Base-by-base conservation (phyloP, 2,888 invertebrate species). In the Cordilura impudica region DNA sequence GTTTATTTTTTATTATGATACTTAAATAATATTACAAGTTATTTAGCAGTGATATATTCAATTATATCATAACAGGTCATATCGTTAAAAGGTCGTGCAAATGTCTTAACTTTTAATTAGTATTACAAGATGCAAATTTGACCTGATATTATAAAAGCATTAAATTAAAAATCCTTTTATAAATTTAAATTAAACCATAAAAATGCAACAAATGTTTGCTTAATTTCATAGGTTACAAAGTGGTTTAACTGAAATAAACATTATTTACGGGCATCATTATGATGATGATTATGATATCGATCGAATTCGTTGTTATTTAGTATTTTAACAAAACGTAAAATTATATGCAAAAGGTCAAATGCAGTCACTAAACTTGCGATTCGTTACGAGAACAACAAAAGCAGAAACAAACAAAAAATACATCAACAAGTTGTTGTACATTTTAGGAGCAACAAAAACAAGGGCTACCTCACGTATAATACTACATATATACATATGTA, bases 351-450 rank as follows among this genome's bases (percentile, higher is more conserved):
- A n/a, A 81, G 81, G 81, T 77, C 81, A 81, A 51, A 73, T 70
- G 72, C 73, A 77, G 81, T 81, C 77, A 81, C 63, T 80, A 69
- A 79, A 80, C 79, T 72, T 63, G 54, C 10, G 35, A 58, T 16
- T n/a, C n/a, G n/a, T n/a, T n/a, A 21, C 21, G 45, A 61, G 61
- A 69, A 39, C n/a, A 21, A 69, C 29, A 60, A 18, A 69, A 60
- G n/a, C 29, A 16, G 45, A 60, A 60, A n/a, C 26, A n/a, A 1
- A 26, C n/a, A n/a, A n/a, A 35, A 23, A 18, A 23, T 16, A 18
- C 21, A 14, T 14, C 8, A 19, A 39, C 58, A 58, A 16, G 14
- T 56, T 56, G 35, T 35, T 58, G 18, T 1, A 23, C 16, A 10
- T 51, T 39, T 23, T 75, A 58, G 10, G n/a, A 56, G 39, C 21